These are phyloP conservation scores for Sylvilagus floridanus DNA, from an alignment of 2,797 vertebrate genomes.

Conservation along the genomic window DNA sequence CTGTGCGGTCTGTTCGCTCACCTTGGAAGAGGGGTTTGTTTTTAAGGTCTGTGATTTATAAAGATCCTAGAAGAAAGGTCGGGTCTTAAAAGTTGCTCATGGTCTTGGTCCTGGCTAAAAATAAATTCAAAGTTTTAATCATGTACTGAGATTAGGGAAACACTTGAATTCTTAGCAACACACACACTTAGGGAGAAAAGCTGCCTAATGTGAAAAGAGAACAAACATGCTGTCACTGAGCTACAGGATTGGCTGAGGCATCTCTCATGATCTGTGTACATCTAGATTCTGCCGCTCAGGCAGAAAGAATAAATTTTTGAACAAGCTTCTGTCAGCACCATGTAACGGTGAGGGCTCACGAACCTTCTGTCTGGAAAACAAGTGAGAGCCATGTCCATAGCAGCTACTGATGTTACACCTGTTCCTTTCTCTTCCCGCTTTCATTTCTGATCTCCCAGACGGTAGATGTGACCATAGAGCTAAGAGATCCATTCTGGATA, in stretches of 20 bases:
- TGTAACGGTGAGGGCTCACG: not conserved
- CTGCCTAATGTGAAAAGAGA: not conserved
- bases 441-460: not conserved
- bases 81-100: conserved; percentile 17
- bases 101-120: conserved; percentile 54
- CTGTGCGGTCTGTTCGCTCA: not conserved
- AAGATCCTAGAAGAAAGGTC: conserved; percentile 11
- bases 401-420: not conserved
- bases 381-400: not conserved
- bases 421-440: not conserved
- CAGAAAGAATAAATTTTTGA: conserved; percentile 27
- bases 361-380: conserved; percentile 20
- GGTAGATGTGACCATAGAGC: too few species aligned
- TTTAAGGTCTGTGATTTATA: conserved; percentile 54
- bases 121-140: conserved; percentile 21
- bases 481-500: too few species aligned
- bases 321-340: not conserved
- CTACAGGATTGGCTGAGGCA: not conserved
- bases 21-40: not conserved
- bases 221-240: not conserved
- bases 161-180: not conserved
- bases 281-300: not conserved
- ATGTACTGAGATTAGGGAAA: conserved; percentile 25
- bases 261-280: not conserved
- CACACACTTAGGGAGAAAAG: conserved; percentile 24